Percentiles rank a stretch among this genome's conserved stretches.
These are phyloP conservation scores for Octodon degus DNA, from an alignment of 2,113 vertebrate species.

Conservation along the genomic window DNA sequence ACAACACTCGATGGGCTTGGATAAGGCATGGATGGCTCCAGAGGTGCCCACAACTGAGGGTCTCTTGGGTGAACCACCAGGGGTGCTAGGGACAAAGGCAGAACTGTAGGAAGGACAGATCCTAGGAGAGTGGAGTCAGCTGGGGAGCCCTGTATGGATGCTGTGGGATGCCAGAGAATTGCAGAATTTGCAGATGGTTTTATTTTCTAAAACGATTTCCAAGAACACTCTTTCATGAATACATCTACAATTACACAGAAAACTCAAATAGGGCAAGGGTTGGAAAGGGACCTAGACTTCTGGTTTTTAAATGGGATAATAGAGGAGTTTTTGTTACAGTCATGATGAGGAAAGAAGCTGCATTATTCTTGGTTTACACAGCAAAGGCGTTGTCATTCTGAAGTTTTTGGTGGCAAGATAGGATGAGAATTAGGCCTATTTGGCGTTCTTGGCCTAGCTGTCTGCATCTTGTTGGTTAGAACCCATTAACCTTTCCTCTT, in stretches of 20 bases:
- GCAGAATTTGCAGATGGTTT: neutral
- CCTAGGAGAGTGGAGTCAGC: neutral
- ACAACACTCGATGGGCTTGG: neutral
- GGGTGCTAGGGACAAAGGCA: neutral
- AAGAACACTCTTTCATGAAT: neutral
- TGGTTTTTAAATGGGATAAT: neutral
- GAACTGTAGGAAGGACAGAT: neutral
- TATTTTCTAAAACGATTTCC: neutral
- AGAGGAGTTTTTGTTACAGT: neutral
- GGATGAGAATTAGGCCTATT: neutral
- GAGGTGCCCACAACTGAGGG: neutral
- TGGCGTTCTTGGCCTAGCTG: neutral
- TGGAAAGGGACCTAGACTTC: neutral
- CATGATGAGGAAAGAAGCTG: neutral
- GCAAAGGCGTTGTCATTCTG: neutral
- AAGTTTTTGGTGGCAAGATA: neutral
- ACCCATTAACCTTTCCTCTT: neutral
- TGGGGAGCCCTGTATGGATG: neutral
- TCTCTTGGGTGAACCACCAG: neutral
- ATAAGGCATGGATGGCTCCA: neutral
- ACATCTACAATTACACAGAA: neutral
- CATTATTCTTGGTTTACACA: neutral
- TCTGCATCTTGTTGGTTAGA: neutral
- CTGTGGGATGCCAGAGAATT: neutral
- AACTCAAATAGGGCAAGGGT: neutral